phyloP scores from a whole-genome alignment of 2,113 vertebrate genomes.

The Saccopteryx bilineata region DNA sequence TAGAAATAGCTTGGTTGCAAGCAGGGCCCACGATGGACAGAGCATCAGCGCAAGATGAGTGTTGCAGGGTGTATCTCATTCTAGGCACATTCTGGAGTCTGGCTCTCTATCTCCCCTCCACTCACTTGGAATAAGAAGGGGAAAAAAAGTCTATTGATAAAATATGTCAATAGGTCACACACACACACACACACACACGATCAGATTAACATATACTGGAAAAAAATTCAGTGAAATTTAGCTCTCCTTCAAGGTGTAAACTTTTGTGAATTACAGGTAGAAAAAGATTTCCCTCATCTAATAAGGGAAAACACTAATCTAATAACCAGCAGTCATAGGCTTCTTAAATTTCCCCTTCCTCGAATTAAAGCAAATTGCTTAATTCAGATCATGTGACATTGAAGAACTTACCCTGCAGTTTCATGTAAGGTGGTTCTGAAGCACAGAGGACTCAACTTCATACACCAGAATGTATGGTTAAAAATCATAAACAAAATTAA shows the following conservation, averaged over 20 bases:
- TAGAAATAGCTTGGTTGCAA: too few relatives aligned
- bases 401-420: background rate
- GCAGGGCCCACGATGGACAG: too few relatives aligned
- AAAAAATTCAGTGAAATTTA: background rate
- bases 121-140: too few relatives aligned
- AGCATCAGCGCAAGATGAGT: too few relatives aligned
- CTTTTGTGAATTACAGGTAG: background rate
- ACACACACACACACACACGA: background rate
- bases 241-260: background rate
- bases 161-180: background rate
- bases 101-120: too few relatives aligned
- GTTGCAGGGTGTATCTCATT: too few relatives aligned
- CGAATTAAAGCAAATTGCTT: slow-evolving; percentile 11
- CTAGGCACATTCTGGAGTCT: too few relatives aligned
- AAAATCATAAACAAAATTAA: slow-evolving; percentile 3
- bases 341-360: background rate
- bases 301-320: background rate
- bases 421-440: background rate
- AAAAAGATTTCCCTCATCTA: background rate
- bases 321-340: background rate
- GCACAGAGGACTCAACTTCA: background rate
- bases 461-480: background rate
- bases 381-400: background rate
- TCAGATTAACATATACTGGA: background rate
- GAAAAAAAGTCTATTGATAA: background rate